Evolutionary conservation across 2,113 vertebrate genomes (phyloP), one percentile per base, ranked within the genome.

Genomic region (Lonchura striata): DNA sequence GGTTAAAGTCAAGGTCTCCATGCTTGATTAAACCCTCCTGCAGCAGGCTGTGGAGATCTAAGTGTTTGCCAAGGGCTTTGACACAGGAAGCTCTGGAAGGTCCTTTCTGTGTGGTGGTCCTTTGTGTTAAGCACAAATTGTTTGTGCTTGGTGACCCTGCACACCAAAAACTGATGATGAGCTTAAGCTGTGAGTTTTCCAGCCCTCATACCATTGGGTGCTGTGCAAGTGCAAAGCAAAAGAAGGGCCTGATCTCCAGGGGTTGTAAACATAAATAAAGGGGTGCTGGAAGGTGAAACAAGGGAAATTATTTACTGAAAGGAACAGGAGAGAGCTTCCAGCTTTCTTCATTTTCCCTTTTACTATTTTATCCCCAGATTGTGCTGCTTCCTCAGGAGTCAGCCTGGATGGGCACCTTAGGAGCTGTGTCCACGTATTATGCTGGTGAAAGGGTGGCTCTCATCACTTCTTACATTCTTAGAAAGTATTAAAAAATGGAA

Each of bases 381-480:
- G 0, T 35, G 82, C 66, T 65, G 37, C 35, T 92, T 85, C 63
- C 61, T 71, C 61, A 35, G 57, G 41, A 61, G 47, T 37, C 61
- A 50, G 56, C 61, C 35, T 86, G 64, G 30, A 19, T 3, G 13
- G 59, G 66, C 46, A 37, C 39, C 30, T 75, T n/a, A 60, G 49
- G 22, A 50, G 59, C 78, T 54, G 42, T n/a, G 47, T 44, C 56
- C 60, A 22, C 2, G 1, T 50, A 2, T 39, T 41, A 2, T 4
- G 20, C 80, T 81, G 74, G 18, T 44, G 63, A 60, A 63, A 82
- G 19, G 30, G 42, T 31, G 35, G 39, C 47, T 82, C 56, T 88
- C 54, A n/a, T 17, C 39, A 22, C 39, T 53, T 8, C 17, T 47
- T 59, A 20, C 0, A 0, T 22, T 60, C 56, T 30, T 61, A n/a